Base-by-base conservation (phyloP, 1,140 invertebrate species). In the Dreissena polymorpha region DNA sequence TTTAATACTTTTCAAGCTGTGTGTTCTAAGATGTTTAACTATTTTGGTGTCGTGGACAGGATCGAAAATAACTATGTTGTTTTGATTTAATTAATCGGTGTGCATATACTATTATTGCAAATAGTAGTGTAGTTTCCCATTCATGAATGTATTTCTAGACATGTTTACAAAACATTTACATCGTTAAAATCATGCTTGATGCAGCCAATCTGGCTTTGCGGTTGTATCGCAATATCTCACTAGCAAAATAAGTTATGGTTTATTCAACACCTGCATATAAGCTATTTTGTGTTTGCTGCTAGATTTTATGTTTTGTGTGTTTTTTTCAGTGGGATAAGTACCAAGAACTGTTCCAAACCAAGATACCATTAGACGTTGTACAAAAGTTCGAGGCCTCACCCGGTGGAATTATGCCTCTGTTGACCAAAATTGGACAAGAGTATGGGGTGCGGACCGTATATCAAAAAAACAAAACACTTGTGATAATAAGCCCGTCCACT, bases 291-390 rank as follows among this genome's bases (percentile, higher is more conserved):
- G 49, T 49, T 51, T n/a, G 5, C 12, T 49, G 27, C n/a, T 14
- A 53, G 1, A 63, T 2, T 10, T 39, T 68, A 64, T 64, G 16
- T 57, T 10, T 27, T 65, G 14, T n/a, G 49, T 63, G 2, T 71
- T 12, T 25, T 23, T 82, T 74, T 25, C 79, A 82, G 79, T 74
- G 71, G 51, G 27, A 82, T 18, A 82, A 73, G 79, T 74, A 82
- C 50, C 70, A 71, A 5, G 69, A 82, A 14, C 29, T 82, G 14
- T 82, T 65, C 55, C 79, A 82, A 64, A 82, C 63, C 21, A 82
- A 72, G 57, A 74, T 82, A 18, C 21, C 79, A 27, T 70, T 63
- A 18, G 79, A 82, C 5, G 49, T 72, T 10, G 70, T 82, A 10
- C 18, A 57, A n/a, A 82, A 82, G n/a, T 27, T 82, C 12, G 79